These are phyloP conservation scores for Diloba caeruleocephala DNA, from an alignment of 2,888 invertebrate species.

Conservation along the genomic window DNA sequence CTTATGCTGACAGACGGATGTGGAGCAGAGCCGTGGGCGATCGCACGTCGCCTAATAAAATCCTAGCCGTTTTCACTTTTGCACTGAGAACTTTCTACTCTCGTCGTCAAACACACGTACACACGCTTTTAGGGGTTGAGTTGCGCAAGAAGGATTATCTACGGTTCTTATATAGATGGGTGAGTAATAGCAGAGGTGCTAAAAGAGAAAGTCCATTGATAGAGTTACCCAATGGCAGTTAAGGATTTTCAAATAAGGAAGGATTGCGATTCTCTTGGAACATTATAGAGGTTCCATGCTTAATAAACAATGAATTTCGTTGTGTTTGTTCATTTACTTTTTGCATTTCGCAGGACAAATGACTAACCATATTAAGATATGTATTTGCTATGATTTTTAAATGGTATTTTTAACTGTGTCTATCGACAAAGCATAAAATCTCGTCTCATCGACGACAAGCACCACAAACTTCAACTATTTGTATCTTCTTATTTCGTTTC, in stretches of 20 bases:
- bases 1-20: conserved; percentile 45
- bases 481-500: no score
- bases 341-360: not conserved
- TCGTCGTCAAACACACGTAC: conserved; percentile 68
- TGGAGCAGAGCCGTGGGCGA: conserved; percentile 51
- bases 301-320: no score
- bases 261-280: conserved; percentile 2
- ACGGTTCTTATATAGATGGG: conserved; percentile 33
- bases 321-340: no score
- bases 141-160: conserved; percentile 65
- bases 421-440: no score
- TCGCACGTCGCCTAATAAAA: conserved; percentile 41
- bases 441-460: no score
- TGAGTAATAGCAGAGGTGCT: conserved; percentile 44
- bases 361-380: no score
- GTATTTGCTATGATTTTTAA: no score
- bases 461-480: no score
- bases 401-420: no score
- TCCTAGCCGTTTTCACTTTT: conserved; percentile 58
- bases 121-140: conserved; percentile 42
- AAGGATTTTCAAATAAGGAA: conserved; percentile 7
- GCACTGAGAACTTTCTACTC: conserved; percentile 73
- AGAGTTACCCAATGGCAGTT: conserved; percentile 23
- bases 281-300: no score
- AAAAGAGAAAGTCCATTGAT: conserved; percentile 48